Conservation (phyloP, 2,113 vertebrate genomes). For the Agelaius tricolor region DNA sequence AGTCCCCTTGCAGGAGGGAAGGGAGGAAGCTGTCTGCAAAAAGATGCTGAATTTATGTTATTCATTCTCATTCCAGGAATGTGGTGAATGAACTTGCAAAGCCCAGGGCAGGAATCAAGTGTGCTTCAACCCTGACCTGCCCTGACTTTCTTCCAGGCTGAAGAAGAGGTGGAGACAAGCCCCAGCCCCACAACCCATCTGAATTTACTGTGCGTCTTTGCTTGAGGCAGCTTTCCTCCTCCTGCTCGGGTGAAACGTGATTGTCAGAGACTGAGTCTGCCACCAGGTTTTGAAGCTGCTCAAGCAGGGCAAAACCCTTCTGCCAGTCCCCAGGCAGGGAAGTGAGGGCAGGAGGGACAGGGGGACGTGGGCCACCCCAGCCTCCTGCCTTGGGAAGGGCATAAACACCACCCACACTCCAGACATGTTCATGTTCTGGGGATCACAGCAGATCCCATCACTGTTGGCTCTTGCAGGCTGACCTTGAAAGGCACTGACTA, state of each 20-base stretch:
- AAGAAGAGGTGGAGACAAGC: neutral
- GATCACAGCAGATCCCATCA: neutral
- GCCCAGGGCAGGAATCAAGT: neutral
- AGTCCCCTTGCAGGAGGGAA: neutral
- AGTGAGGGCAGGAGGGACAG: neutral
- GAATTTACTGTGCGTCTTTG: neutral
- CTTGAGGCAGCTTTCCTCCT: neutral
- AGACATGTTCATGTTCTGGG: accelerated
- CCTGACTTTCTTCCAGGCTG: neutral
- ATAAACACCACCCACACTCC: neutral
- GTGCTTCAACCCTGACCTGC: neutral
- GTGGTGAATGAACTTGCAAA: neutral
- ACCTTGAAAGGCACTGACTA: neutral
- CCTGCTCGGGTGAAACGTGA: accelerated
- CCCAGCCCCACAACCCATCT: neutral
- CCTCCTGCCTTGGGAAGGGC: neutral
- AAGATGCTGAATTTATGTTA: neutral
- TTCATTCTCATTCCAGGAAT: neutral
- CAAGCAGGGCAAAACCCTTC: neutral
- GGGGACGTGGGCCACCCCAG: neutral
- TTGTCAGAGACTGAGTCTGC: neutral
- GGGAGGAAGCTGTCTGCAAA: neutral
- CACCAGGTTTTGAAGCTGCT: neutral
- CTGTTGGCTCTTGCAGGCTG: neutral
- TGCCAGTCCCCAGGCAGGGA: neutral